phyloP scores from a whole-genome alignment of 2,888 invertebrate species.

The Hemaris fuciformis region DNA sequence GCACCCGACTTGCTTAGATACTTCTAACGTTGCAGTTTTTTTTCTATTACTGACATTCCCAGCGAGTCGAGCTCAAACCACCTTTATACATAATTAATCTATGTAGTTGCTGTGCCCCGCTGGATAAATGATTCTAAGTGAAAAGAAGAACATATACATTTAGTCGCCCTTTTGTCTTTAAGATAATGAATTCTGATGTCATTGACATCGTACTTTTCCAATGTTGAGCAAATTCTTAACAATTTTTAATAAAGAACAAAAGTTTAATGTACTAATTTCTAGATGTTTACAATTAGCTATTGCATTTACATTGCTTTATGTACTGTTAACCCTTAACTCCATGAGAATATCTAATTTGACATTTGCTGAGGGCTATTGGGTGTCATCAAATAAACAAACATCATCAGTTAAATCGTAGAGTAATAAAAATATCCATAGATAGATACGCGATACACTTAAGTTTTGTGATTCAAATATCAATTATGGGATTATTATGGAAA shows the following conservation, averaged over 20 bases:
- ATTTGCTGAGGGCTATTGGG: too few relatives aligned
- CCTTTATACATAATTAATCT: conserved; percentile 40
- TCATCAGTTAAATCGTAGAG: too few relatives aligned
- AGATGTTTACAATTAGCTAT: neutral
- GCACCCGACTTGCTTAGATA: conserved; percentile 77
- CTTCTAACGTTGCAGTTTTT: conserved; percentile 75
- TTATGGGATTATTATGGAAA: too few relatives aligned
- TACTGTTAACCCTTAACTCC: too few relatives aligned
- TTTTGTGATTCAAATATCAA: neutral
- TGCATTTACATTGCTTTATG: neutral
- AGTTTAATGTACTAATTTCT: neutral
- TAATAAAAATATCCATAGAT: too few relatives aligned
- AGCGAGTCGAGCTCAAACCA: conserved; percentile 62
- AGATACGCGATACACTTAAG: neutral
- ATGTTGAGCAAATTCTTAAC: conserved; percentile 1
- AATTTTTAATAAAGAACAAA: neutral
- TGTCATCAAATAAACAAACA: too few relatives aligned
- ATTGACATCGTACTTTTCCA: conserved; percentile 10
- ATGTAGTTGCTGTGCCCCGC: neutral
- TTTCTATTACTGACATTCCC: conserved; percentile 75
- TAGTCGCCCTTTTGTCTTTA: conserved; percentile 2
- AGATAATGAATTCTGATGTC: neutral
- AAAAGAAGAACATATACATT: neutral
- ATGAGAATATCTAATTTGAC: too few relatives aligned
- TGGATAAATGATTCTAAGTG: neutral